Evolutionary conservation across 2,113 vertebrate species (phyloP).

Genomic region (Lepisosteus oculatus): DNA sequence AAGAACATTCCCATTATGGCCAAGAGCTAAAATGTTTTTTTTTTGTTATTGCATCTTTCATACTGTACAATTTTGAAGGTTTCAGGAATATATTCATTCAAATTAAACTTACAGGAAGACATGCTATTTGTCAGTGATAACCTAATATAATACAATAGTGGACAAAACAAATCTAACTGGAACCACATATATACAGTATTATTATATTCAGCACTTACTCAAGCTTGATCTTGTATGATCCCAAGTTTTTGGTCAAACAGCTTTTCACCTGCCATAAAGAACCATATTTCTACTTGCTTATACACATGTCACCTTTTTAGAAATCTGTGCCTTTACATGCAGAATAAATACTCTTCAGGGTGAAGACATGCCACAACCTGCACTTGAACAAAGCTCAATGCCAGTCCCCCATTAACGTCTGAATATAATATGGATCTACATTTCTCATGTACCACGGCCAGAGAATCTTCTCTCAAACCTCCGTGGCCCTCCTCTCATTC

Average conservation of each 20-base stretch:
- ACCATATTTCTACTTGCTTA: background rate
- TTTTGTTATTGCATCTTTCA: background rate
- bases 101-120: background rate
- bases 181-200: no score
- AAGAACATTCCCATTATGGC: constrained; percentile 1
- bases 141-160: background rate
- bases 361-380: background rate
- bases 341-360: no score
- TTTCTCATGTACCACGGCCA: no score
- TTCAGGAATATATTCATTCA: background rate
- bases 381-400: background rate
- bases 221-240: no score
- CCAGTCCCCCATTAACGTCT: no score
- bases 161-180: background rate
- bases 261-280: background rate
- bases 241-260: no score
- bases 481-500: no score
- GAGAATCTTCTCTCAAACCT: no score
- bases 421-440: no score
- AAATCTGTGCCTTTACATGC: background rate
- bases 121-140: background rate
- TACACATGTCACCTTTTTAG: no score
- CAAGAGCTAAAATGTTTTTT: background rate
- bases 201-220: no score
- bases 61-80: background rate